Evolutionary conservation across 92 coral and sea anemone genomes (phyloP).

Genomic region (Actinernus sp.): DNA sequence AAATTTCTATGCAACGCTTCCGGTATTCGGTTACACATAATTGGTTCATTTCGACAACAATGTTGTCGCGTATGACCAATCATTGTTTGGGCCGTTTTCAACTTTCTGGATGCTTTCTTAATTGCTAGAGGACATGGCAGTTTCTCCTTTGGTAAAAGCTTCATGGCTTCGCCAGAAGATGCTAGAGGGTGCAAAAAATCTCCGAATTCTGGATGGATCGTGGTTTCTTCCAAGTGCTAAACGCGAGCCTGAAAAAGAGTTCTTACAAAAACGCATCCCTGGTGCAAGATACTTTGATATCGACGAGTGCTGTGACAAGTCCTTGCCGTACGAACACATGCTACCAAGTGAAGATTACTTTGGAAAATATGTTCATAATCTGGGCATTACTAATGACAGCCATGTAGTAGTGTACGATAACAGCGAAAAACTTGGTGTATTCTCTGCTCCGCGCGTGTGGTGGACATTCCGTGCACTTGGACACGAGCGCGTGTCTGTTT

Average conservation of each 20-base stretch:
- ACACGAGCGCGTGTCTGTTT: conserved; percentile 86
- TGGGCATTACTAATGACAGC: conserved; percentile 88
- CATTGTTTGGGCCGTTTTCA: too few species aligned
- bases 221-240: conserved; percentile 91
- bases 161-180: conserved; percentile 84
- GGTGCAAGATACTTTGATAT: conserved; percentile 91
- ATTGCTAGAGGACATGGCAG: too few species aligned
- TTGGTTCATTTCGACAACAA: too few species aligned
- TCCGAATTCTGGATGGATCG: conserved; percentile 87
- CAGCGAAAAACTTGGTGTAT: conserved; percentile 72
- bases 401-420: conserved; percentile 93
- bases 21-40: too few species aligned
- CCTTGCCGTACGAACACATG: conserved; percentile 81
- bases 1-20: too few species aligned
- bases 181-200: conserved; percentile 52
- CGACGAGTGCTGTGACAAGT: conserved; percentile 83
- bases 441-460: conserved; percentile 97
- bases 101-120: too few species aligned
- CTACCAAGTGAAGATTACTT: conserved; percentile 80
- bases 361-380: conserved; percentile 74
- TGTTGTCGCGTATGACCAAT: too few species aligned
- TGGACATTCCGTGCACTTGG: conserved; percentile 96
- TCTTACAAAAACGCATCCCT: conserved; percentile 73
- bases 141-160: conserved; percentile 61
- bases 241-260: conserved; percentile 78